Evolutionary conservation across 2,888 invertebrate species (phyloP).

Genomic region (Thecophora atra): DNA sequence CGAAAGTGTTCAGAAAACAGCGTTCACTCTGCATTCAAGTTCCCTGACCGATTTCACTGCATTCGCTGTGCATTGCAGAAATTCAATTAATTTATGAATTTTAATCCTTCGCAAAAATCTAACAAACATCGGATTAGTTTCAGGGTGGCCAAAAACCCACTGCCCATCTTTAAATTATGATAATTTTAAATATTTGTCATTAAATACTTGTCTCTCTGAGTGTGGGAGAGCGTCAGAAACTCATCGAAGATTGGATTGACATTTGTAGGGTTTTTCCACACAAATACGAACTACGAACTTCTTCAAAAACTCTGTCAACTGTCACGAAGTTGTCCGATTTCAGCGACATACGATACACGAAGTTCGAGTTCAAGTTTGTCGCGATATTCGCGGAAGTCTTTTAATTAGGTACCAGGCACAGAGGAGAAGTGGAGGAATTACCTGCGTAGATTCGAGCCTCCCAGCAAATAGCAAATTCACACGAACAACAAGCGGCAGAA

Average conservation of each 20-base stretch:
- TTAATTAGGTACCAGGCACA: conserved; percentile 1
- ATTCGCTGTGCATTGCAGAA: background rate
- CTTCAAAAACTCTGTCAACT: background rate
- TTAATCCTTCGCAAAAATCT: conserved; percentile 9
- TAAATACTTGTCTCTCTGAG: background rate
- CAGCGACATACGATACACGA: background rate
- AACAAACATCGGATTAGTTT: background rate
- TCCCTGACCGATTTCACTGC: background rate
- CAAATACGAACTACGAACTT: background rate
- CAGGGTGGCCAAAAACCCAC: background rate
- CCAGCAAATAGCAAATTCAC: conserved; percentile 26
- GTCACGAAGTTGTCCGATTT: conserved; percentile 27
- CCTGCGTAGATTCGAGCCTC: background rate
- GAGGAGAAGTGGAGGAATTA: background rate
- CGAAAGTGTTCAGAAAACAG: background rate
- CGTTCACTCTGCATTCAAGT: too few relatives aligned
- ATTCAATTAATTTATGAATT: conserved; percentile 28
- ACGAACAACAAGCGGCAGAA: conserved; percentile 28
- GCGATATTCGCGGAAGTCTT: background rate
- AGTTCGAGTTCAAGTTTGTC: background rate
- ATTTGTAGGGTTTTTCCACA: conserved; percentile 13
- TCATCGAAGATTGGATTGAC: conserved; percentile 8
- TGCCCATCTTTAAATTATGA: too few relatives aligned
- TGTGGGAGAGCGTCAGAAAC: background rate
- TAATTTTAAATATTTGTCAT: too few relatives aligned